Percentiles rank a stretch among this genome's conserved stretches.
Conservation (phyloP, 2,888 invertebrate genomes). For the Seladonia tumulorum region DNA sequence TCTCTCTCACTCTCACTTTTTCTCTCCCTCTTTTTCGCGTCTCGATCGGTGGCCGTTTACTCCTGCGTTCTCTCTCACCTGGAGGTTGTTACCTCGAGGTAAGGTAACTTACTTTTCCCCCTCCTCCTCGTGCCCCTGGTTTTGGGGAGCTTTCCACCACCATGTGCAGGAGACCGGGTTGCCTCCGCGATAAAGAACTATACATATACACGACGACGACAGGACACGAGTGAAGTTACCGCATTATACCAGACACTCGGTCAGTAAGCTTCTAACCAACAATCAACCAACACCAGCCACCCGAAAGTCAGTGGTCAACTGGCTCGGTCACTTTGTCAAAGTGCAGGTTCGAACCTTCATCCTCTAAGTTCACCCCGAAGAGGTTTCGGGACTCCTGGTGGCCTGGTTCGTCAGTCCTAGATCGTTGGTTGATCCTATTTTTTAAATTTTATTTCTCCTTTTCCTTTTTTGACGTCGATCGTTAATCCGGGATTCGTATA, state of each 20-base stretch:
- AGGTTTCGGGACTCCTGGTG: background rate
- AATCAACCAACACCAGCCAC: constrained; percentile 38
- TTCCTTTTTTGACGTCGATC: background rate
- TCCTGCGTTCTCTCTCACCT: constrained; percentile 58
- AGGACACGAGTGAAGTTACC: constrained; percentile 64
- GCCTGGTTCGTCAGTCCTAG: background rate
- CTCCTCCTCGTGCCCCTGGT: constrained; percentile 59
- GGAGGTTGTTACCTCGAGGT: constrained; percentile 52
- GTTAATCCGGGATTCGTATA: background rate
- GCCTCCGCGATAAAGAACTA: constrained; percentile 74
- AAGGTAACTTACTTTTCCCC: constrained; percentile 49
- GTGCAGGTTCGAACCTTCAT: background rate
- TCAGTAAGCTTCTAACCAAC: constrained; percentile 59
- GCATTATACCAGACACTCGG: constrained; percentile 63
- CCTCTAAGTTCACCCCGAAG: background rate
- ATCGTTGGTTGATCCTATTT: background rate
- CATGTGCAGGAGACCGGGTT: constrained; percentile 31
- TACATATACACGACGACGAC: constrained; percentile 62
- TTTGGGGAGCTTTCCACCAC: constrained; percentile 79
- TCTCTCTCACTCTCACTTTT: background rate
- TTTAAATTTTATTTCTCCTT: background rate
- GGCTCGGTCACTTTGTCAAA: constrained; percentile 1
- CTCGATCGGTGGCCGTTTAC: constrained; percentile 46
- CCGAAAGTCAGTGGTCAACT: constrained; percentile 40
- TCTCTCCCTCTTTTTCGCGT: constrained; percentile 17